phyloP scores from a whole-genome alignment of 1,140 invertebrate genomes.

The Nasonia longicornis region DNA sequence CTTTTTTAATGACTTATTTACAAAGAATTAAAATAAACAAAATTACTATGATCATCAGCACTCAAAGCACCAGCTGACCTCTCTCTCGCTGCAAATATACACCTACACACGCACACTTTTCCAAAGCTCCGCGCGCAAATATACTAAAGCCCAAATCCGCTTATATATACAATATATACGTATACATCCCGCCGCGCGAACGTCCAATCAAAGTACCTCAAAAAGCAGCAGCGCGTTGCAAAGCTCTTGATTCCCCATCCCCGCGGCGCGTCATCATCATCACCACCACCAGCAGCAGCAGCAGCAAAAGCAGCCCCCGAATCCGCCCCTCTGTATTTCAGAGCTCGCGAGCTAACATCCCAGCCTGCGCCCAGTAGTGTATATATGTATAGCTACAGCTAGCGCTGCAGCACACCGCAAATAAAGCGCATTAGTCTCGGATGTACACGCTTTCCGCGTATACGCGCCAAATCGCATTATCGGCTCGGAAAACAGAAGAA shows the following conservation, averaged over 20 bases:
- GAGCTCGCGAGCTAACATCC: background rate
- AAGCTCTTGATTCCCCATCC: background rate
- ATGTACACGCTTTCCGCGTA: background rate
- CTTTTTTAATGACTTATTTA: too few relatives aligned
- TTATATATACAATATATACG: background rate
- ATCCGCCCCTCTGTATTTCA: too few relatives aligned
- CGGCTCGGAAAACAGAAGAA: conserved; percentile 12
- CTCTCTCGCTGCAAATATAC: too few relatives aligned
- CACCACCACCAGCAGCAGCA: background rate
- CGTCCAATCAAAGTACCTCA: background rate
- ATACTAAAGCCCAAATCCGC: background rate
- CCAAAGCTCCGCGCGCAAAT: too few relatives aligned
- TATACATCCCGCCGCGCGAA: too few relatives aligned
- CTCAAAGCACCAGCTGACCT: too few relatives aligned
- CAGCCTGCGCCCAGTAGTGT: background rate
- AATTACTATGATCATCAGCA: too few relatives aligned
- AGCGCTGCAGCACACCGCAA: background rate
- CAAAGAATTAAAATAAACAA: too few relatives aligned
- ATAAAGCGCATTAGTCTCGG: conserved; percentile 22
- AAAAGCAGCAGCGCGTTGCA: background rate
- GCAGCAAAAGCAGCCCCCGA: too few relatives aligned
- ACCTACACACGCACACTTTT: too few relatives aligned
- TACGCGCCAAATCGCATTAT: conserved; percentile 31
- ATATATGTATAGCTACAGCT: too few relatives aligned
- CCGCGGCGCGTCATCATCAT: background rate